These are phyloP conservation scores for Threskiornis aethiopicus DNA, from an alignment of 2,797 vertebrate genomes.

Conservation along the genomic window DNA sequence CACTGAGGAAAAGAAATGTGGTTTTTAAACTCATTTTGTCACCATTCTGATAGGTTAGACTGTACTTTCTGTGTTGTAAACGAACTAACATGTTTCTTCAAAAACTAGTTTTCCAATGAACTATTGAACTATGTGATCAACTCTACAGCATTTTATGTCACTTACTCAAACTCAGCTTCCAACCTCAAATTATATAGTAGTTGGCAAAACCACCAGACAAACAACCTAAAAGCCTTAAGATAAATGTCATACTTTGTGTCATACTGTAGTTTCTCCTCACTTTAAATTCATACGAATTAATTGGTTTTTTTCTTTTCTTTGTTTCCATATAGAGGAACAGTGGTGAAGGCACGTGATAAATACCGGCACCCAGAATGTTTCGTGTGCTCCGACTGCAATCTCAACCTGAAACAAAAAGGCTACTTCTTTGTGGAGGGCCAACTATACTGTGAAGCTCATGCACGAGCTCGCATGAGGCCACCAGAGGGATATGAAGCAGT, in stretches of 20 bases:
- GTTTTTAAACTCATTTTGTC: neutral
- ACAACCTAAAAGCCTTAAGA: neutral
- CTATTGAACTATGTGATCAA: neutral
- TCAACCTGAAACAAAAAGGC: constrained; percentile 96
- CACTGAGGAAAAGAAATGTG: neutral
- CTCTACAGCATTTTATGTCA: neutral
- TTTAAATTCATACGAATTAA: neutral
- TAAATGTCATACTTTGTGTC: neutral
- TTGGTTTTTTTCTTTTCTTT: neutral
- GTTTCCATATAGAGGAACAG: constrained; percentile 82
- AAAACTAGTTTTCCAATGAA: neutral
- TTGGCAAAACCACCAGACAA: neutral
- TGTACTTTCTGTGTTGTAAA: neutral
- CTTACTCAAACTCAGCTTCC: neutral
- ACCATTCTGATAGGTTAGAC: neutral
- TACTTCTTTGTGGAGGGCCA: constrained; percentile 96
- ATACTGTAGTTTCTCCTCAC: neutral
- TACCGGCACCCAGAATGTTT: constrained; percentile 94
- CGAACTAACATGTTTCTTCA: neutral
- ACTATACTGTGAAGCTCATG: constrained; percentile 93
- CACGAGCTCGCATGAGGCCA: constrained; percentile 87
- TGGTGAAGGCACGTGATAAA: constrained; percentile 95
- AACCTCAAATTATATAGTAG: neutral
- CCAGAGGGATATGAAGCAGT: constrained; percentile 91
- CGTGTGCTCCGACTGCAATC: constrained; percentile 91